Base-by-base conservation (phyloP, 2,113 vertebrate species). In the Sorex fumeus region DNA sequence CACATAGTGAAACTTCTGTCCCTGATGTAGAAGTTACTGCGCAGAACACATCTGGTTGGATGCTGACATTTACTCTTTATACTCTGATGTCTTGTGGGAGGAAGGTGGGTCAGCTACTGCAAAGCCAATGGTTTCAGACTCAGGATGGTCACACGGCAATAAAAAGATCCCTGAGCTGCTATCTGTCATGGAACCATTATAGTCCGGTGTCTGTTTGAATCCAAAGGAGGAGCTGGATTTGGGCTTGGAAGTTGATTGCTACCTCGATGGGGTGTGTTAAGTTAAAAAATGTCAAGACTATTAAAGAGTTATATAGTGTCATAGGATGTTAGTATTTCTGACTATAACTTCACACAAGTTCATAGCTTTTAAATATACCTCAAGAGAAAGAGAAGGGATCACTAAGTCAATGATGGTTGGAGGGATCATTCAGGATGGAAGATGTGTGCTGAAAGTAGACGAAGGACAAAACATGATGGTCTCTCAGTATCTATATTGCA, bases 41-140 rank as follows among this genome's bases (percentile, higher is more conserved):
- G 15, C 21, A 30, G 69, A 64, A 88, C 92, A 79, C 93, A 95
- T 96, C 86, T 88, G 86, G 66, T 83, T 93, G 75, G 85, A 79
- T 78, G n/a, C 43, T 40, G 77, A 80, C 19, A 70, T 88, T 92
- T 94, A 66, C 90, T 72, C 79, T 90, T 81, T 50, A 36, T 32
- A 19, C 4, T 25, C 8, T 2, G 7, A 75, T 19, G 60, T 87
- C 71, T 79, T 90, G 16, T 11, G 60, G 50, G 85, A 50, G 87
- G n/a, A 72, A 43, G 53, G 47, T 9, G 0, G 9, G 60, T 76
- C 72, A 88, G 79, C 60, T 67, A 43, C 32, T 30, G 32, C 8
- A 64, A 50, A 53, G 74, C 30, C 13, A 23, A 78, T 88, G 71
- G 85, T 93, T 66, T 86, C 71, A 34, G 70, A 67, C 28, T 77